Evolutionary conservation across 2,888 invertebrate species (phyloP).

Genomic region (Mesoligia furuncula): DNA sequence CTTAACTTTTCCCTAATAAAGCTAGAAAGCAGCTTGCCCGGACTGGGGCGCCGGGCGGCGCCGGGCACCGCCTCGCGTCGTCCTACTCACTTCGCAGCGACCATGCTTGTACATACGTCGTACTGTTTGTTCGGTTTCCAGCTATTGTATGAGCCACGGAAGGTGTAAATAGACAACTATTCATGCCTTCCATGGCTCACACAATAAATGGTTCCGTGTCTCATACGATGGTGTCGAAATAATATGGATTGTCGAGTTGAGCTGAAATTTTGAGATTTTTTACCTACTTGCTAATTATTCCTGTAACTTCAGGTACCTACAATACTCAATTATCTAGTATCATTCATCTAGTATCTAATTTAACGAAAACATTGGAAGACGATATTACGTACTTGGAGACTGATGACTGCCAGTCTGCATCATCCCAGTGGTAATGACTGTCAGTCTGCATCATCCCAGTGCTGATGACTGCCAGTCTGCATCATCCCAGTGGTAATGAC

Average conservation of each 20-base stretch:
- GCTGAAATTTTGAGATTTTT: background rate
- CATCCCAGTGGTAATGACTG: too few relatives aligned
- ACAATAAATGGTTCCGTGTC: too few relatives aligned
- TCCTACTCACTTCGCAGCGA: background rate
- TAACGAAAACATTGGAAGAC: background rate
- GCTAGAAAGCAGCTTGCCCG: background rate
- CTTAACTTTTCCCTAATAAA: background rate
- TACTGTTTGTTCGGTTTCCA: background rate
- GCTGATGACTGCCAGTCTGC: background rate
- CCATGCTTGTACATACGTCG: background rate
- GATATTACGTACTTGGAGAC: background rate
- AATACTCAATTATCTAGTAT: background rate
- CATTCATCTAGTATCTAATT: background rate
- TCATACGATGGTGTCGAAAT: background rate
- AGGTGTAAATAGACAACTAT: background rate
- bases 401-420: background rate
- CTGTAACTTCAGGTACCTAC: background rate
- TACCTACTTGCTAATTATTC: background rate
- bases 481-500: too few relatives aligned
- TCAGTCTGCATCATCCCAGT: too few relatives aligned
- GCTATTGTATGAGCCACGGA: background rate
- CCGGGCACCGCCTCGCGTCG: background rate
- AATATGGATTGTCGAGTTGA: background rate
- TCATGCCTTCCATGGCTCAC: too few relatives aligned
- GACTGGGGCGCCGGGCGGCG: background rate